A percentile compares a stretch with the other conserved stretches of the same genome.
Conservation (phyloP, 2,888 invertebrate species). For the Glyphotaelius pellucidus region DNA sequence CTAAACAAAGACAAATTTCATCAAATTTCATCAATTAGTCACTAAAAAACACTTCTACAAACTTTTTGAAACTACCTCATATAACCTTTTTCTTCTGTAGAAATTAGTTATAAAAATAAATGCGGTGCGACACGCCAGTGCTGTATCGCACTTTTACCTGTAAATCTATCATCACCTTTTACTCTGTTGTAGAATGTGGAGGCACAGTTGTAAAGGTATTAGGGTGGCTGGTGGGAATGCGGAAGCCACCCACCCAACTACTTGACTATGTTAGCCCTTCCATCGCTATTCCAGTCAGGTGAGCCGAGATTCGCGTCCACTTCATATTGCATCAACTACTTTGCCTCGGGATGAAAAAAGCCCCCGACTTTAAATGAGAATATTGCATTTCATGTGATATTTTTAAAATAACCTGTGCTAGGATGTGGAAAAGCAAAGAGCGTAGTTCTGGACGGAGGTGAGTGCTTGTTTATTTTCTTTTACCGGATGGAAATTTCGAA, state of each 20-base stretch:
- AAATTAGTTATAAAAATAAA: not conserved
- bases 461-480: not conserved
- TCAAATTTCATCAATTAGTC: not conserved
- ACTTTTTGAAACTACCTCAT: not conserved
- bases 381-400: not conserved
- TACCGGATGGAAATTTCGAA: not conserved
- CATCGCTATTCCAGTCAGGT: constrained; percentile 32
- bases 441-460: not conserved
- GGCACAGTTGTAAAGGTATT: not conserved
- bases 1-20: not conserved
- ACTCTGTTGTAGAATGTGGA: not conserved
- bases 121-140: not conserved
- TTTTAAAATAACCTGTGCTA: not conserved
- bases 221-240: not conserved
- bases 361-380: not conserved
- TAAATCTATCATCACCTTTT: not conserved
- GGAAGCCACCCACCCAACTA: not conserved
- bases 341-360: not conserved
- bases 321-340: not conserved
- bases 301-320: constrained; percentile 29
- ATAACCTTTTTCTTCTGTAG: not conserved
- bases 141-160: not conserved
- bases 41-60: not conserved
- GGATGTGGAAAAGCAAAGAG: not conserved
- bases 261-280: constrained; percentile 24